Evolutionary conservation across 1,140 invertebrate genomes (phyloP).

Genomic region (Palaemon carinicauda): DNA sequence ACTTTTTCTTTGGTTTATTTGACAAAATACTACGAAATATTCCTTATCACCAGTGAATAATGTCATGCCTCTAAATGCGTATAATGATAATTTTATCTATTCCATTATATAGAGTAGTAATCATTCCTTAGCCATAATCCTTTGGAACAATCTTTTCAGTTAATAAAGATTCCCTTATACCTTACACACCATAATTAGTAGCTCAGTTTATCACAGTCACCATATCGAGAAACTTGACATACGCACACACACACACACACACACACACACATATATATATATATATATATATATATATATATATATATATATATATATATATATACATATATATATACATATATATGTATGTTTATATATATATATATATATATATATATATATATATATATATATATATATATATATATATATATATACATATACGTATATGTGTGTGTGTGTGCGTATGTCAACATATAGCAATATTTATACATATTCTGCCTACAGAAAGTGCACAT

Average conservation of each 20-base stretch:
- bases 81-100: too few relatives aligned
- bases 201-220: too few relatives aligned
- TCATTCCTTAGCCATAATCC: too few relatives aligned
- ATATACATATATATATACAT: not conserved
- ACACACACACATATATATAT: not conserved
- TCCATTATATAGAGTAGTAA: too few relatives aligned
- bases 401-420: slow-evolving; percentile 9
- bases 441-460: not conserved
- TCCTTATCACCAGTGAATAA: too few relatives aligned
- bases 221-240: not conserved
- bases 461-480: not conserved
- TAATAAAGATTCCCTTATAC: too few relatives aligned
- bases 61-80: too few relatives aligned
- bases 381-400: slow-evolving; percentile 9
- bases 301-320: not conserved
- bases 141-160: too few relatives aligned
- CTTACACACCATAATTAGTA: too few relatives aligned
- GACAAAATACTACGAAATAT: too few relatives aligned
- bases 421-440: not conserved
- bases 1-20: too few relatives aligned
- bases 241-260: not conserved
- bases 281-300: not conserved
- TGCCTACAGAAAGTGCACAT: too few relatives aligned
- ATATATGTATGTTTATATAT: not conserved
- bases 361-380: not conserved